Percentiles rank a stretch among this genome's conserved stretches.
Conservation (phyloP, 2,113 vertebrate genomes). For the Sula dactylatra region DNA sequence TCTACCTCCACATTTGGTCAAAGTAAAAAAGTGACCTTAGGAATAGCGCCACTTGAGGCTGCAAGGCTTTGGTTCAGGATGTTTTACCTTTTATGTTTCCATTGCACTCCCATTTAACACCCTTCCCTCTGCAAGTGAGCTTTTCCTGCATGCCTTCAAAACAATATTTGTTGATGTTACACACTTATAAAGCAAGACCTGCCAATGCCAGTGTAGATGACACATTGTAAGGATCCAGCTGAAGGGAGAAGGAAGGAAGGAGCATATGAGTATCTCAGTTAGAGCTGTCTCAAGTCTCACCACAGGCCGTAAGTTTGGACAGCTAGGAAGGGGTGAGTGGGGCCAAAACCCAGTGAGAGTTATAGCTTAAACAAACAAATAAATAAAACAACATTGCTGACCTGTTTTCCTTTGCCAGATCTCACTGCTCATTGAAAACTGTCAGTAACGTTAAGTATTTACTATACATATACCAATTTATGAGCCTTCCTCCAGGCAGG, state of each 20-base stretch:
- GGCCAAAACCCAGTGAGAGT: background rate
- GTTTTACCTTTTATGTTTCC: background rate
- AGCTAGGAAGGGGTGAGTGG: background rate
- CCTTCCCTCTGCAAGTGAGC: background rate
- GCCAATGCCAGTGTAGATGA: background rate
- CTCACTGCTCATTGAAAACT: background rate
- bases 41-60: background rate
- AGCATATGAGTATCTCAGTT: background rate
- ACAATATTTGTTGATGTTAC: background rate
- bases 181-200: background rate
- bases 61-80: background rate
- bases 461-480: background rate
- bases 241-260: background rate
- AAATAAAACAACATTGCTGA: background rate
- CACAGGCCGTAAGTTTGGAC: background rate
- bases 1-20: background rate
- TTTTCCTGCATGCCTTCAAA: background rate
- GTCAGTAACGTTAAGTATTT: background rate
- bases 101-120: background rate
- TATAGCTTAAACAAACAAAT: background rate
- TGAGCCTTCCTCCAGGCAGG: background rate
- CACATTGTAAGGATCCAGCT: background rate
- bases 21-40: background rate
- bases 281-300: background rate
- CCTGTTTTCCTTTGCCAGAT: background rate